phyloP scores from a whole-genome alignment of 2,888 invertebrate species.

The Tetragnatha montana region DNA sequence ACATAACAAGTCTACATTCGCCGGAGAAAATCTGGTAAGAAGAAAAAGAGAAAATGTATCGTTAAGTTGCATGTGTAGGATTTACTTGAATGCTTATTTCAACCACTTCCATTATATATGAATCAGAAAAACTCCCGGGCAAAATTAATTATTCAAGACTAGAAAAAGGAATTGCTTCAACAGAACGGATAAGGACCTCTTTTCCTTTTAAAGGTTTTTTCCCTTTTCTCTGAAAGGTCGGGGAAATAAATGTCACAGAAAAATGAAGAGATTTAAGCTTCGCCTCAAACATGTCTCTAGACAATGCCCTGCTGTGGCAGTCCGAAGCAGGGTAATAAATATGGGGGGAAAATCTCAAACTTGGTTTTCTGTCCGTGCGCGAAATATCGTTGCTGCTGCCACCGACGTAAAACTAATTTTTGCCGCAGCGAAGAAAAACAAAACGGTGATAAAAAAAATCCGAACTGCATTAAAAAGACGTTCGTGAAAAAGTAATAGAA shows the following conservation, averaged over 20 bases:
- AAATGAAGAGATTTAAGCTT: constrained; percentile 48
- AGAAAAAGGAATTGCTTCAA: background rate
- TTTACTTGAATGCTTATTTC: background rate
- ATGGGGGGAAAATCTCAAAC: constrained; percentile 14
- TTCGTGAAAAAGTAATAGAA: constrained; percentile 11
- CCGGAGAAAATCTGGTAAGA: too few species aligned
- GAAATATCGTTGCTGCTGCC: constrained; percentile 30
- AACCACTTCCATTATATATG: background rate
- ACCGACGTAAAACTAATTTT: constrained; percentile 64
- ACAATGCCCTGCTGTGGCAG: constrained; percentile 31
- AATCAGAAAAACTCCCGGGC: background rate
- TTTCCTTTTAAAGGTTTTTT: background rate
- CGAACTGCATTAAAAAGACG: constrained; percentile 51
- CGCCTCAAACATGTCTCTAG: constrained; percentile 41
- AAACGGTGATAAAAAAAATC: constrained; percentile 55
- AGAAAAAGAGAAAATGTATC: background rate
- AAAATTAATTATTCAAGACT: background rate
- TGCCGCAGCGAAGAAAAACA: constrained; percentile 23
- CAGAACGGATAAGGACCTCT: background rate
- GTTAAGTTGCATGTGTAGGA: background rate
- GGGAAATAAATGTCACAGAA: background rate
- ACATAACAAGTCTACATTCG: too few species aligned
- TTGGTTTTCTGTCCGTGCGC: background rate
- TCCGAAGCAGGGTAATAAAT: constrained; percentile 44
- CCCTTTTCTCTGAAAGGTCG: background rate